Conservation (phyloP, 2,113 vertebrate species). For the Nematolebias whitei region DNA sequence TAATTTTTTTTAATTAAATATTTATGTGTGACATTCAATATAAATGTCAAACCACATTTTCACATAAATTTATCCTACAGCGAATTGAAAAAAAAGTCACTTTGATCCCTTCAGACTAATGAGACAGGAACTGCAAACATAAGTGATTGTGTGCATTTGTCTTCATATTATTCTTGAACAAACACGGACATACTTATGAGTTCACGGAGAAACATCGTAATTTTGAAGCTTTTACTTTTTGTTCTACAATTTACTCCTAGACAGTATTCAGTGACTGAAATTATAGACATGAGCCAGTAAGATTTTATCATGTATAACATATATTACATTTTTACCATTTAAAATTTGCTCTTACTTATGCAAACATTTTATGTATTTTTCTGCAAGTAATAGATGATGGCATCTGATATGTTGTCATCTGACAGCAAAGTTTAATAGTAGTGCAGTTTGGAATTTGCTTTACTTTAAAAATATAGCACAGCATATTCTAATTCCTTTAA, state of each 20-base stretch:
- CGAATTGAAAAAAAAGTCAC: not conserved
- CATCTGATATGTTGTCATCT: too few relatives aligned
- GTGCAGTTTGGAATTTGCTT: too few relatives aligned
- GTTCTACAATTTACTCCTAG: not conserved
- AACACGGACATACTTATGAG: not conserved
- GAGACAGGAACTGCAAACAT: not conserved
- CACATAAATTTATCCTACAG: not conserved
- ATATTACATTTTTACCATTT: too few relatives aligned
- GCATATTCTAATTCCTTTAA: too few relatives aligned
- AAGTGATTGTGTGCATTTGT: not conserved
- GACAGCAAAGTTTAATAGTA: too few relatives aligned
- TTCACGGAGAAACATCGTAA: not conserved
- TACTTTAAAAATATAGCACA: too few relatives aligned
- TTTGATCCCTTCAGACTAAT: not conserved
- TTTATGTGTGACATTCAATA: not conserved
- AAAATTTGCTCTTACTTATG: too few relatives aligned
- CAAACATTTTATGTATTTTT: too few relatives aligned
- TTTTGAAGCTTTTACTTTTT: not conserved
- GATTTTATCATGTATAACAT: too few relatives aligned
- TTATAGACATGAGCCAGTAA: too few relatives aligned
- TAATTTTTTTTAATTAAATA: not conserved
- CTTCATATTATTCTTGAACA: not conserved
- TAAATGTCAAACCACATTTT: constrained; percentile 2
- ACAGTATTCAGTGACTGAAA: too few relatives aligned
- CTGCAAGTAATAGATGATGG: too few relatives aligned